Conservation (phyloP, 2,888 invertebrate species). For the Capitulum mitella region DNA sequence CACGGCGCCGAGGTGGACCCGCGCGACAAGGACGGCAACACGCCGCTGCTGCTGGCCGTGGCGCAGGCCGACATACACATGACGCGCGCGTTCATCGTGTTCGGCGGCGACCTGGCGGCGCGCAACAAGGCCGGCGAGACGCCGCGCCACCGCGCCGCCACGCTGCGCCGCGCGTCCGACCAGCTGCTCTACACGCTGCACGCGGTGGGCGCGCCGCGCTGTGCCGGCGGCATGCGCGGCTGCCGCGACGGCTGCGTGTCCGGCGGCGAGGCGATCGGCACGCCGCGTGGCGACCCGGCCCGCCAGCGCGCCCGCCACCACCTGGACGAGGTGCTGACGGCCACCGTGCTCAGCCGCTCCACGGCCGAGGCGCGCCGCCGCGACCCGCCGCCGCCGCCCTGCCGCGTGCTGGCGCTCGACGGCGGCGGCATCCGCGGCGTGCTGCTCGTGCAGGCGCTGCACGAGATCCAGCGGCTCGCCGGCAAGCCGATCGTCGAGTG, state of each 20-base stretch:
- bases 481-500: constrained; percentile 62
- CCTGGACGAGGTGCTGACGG: constrained; percentile 64
- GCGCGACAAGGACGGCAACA: constrained; percentile 64
- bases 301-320: constrained; percentile 50
- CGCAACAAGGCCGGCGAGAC: constrained; percentile 52
- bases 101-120: constrained; percentile 45
- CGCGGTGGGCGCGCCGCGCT: constrained; percentile 76
- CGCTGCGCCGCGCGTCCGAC: constrained; percentile 43
- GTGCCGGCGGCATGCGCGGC: constrained; percentile 45
- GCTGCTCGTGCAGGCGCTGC: constrained; percentile 67
- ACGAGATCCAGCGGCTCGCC: constrained; percentile 61
- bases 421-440: constrained; percentile 94
- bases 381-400: constrained; percentile 34
- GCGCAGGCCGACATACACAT: constrained; percentile 57
- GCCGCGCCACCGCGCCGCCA: constrained; percentile 65
- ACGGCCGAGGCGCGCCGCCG: constrained; percentile 36
- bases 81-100: constrained; percentile 48
- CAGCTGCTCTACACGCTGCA: constrained; percentile 72
- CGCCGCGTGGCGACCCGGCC: constrained; percentile 53
- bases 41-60: constrained; percentile 78
- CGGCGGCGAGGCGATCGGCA: constrained; percentile 65
- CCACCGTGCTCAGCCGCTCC: constrained; percentile 55
- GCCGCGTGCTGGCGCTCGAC: constrained; percentile 70
- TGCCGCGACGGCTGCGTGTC: constrained; percentile 70
- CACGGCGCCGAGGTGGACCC: constrained; percentile 67